phyloP scores from a whole-genome alignment of 2,888 invertebrate species.

The Maniola hyperantus region DNA sequence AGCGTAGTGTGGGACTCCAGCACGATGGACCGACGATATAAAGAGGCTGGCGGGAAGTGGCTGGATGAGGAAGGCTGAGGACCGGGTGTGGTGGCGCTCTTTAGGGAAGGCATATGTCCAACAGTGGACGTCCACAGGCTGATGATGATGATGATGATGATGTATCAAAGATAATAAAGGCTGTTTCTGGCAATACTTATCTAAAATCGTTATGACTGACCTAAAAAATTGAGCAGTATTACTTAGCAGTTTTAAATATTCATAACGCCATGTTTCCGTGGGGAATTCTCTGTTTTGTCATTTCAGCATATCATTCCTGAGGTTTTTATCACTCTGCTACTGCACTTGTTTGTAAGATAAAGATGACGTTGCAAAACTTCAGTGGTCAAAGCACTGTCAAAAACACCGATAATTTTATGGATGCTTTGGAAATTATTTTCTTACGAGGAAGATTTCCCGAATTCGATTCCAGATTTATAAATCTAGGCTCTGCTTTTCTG shows the following conservation, averaged over 20 bases:
- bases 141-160: no score
- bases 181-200: no score
- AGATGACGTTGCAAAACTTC: slow-evolving; percentile 1
- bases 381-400: background rate
- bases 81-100: no score
- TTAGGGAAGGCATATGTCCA: no score
- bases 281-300: slow-evolving; percentile 3
- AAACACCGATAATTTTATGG: background rate
- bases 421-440: background rate
- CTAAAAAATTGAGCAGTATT: background rate
- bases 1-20: no score
- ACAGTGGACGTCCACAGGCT: no score
- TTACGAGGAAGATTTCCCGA: background rate
- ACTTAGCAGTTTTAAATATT: background rate
- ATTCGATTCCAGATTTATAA: background rate
- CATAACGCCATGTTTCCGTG: slow-evolving; percentile 4
- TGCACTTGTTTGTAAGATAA: background rate
- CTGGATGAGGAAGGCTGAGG: no score
- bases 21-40: no score
- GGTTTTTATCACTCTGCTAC: slow-evolving; percentile 6
- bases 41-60: no score
- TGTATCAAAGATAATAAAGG: no score
- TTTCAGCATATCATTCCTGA: slow-evolving; percentile 2
- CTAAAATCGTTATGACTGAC: background rate
- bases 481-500: background rate